Evolutionary conservation across 2,888 invertebrate genomes (phyloP), one percentile per base, ranked within the genome.

Genomic region (Calliphora vomitoria): DNA sequence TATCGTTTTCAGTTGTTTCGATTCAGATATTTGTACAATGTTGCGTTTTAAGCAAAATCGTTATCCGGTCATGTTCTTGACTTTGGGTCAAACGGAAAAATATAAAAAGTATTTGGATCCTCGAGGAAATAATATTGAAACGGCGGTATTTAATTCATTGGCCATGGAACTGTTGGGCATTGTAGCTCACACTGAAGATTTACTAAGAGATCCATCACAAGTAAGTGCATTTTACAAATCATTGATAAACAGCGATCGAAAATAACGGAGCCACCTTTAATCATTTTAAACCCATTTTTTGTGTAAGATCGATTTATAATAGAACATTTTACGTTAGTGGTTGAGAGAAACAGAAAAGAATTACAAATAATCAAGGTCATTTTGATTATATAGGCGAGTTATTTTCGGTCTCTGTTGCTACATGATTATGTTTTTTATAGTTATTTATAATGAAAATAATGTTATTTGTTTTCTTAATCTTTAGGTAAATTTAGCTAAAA

Each of bases 1-100:
- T 82, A 97, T 99, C 85, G 96, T 99, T 25, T 97, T 99, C 91
- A 98, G 98, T 0, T 98, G 98, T 91, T 99, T 99, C 93, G 98
- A 99, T 94, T 98, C 99, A 0, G 99, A 99, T 92, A 97, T 98
- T 89, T 99, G 99, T 93, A 96, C 97, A 3, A 97, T 99, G 97
- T 95, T 99, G 89, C 95, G 98, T 35, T 94, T 97, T 90, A 99
- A 99, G 92, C 99, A 99, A 94, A 99, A 99, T 94, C 97, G 97
- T 91, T 99, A 98, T 94, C 99, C 99, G 0, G 98, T 99, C 10
- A 96, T 99, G 95, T 99, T 99, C 93, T 94, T 99, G 87, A 98
- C 98, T 5, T 96, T 98, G 90, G 97, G 97, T 0, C 94, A 95
- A 8, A 96, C 96, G 0, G 92, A 93, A 4, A 95, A 94, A 89